These are phyloP conservation scores for Eurytoma adleriae DNA, from an alignment of 2,888 invertebrate genomes.

Conservation along the genomic window DNA sequence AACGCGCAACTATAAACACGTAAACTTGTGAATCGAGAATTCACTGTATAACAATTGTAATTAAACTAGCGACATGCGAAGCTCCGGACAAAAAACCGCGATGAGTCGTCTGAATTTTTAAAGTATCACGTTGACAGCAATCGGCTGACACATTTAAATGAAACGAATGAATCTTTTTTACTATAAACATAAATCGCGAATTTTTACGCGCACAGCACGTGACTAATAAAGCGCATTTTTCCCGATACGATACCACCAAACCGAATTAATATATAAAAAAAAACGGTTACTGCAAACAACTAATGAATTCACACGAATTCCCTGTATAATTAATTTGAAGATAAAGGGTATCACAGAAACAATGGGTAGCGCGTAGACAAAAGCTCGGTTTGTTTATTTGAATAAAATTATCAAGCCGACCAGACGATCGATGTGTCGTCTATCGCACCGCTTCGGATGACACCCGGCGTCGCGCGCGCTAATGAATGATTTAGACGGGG, in stretches of 20 bases:
- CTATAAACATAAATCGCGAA: neutral
- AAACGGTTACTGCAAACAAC: neutral
- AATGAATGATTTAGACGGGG: neutral
- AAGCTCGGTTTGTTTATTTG: neutral
- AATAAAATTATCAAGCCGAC: neutral
- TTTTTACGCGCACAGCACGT: neutral
- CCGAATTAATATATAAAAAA: neutral
- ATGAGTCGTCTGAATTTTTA: slow-evolving; percentile 22
- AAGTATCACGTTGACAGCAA: neutral
- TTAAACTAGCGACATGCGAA: neutral
- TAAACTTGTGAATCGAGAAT: neutral
- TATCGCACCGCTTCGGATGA: neutral
- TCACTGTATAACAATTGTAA: neutral
- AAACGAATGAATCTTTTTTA: neutral
- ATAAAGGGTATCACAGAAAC: neutral
- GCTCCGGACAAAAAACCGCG: neutral
- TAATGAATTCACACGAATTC: no score
- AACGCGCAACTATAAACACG: neutral
- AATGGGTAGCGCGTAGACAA: neutral
- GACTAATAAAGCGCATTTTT: neutral
- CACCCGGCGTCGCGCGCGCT: neutral
- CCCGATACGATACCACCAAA: neutral
- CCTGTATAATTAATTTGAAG: no score
- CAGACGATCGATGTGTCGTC: neutral
- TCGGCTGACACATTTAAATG: neutral